Conservation (phyloP, 2,888 invertebrate species). For the Dyspetes luteomarginatus region DNA sequence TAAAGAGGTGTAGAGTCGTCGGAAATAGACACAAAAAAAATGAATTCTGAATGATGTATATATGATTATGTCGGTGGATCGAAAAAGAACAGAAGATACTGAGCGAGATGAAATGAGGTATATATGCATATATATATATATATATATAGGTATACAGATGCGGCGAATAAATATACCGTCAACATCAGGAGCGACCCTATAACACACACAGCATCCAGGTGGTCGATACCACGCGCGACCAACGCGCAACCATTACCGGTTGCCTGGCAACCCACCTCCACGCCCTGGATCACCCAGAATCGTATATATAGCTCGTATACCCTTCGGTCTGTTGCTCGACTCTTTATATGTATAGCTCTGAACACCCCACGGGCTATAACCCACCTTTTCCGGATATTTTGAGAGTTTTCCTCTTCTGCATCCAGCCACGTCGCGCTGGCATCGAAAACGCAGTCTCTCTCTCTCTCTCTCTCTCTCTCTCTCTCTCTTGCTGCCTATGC, state of each 20-base stretch:
- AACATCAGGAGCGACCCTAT: slow-evolving; percentile 51
- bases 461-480: not conserved
- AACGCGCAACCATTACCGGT: slow-evolving; percentile 72
- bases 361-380: not conserved
- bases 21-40: not conserved
- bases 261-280: slow-evolving; percentile 75
- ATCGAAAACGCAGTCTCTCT: not conserved
- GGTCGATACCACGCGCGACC: slow-evolving; percentile 73
- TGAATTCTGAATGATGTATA: not conserved
- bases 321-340: not conserved
- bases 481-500: too few relatives aligned
- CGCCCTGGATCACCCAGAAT: slow-evolving; percentile 71
- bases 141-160: too few relatives aligned
- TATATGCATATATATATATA: not conserved
- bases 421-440: not conserved
- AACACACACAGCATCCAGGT: slow-evolving; percentile 66
- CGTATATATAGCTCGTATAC: slow-evolving; percentile 6
- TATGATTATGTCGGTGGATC: not conserved
- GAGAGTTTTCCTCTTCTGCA: not conserved
- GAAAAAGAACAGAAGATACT: slow-evolving; percentile 27
- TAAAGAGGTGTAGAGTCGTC: not conserved
- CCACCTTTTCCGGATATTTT: slow-evolving; percentile 11
- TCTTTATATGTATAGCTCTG: not conserved
- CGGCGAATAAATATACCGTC: slow-evolving; percentile 48
- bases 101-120: not conserved